Base-by-base conservation (phyloP, 2,888 invertebrate genomes). In the Drosophila maculinotata region DNA sequence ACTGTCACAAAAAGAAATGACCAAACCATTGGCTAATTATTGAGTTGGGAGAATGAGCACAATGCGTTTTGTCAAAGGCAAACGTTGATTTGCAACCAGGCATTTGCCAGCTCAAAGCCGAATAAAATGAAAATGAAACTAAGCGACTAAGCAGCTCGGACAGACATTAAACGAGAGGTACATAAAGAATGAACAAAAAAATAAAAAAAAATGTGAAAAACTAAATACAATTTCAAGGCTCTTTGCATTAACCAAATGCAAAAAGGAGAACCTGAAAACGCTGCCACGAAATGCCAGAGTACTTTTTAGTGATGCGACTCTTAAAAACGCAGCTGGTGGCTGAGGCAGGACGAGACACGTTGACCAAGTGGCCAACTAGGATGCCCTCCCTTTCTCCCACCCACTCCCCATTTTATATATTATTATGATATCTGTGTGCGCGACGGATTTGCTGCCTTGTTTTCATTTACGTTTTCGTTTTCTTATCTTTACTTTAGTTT, bases 171-270 rank as follows among this genome's bases (percentile, higher is more conserved):
- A 39, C 45, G 38, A 36, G 23, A 58, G 44, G 41, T 45, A 45
- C 12, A 45, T 35, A 41, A 28, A 52, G 51, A 26, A 49, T 39
- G 36, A 52, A 33, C 30, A 33, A 47, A 38, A 31, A 31, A 31
- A 28, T 36, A 54, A 47, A 52, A 42, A 58, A 31, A 44, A 49
- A 49, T 3, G 20, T 4, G 20, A 60, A 47, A 60, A 69, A 58
- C 60, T 52, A 68, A 69, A 80, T 75, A 81, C 70, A 78, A 75
- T 81, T 78, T 78, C 52, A 81, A 71, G 75, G 74, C 64, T 74
- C 65, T 84, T 77, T 84, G 81, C 79, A 77, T 80, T 77, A 80
- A 71, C 65, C 67, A 71, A 73, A 70, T 79, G 76, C 65, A 65
- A n/a, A n/a, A n/a, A n/a, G 45, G 60, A 39, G 36, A 17, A 17